Base-by-base conservation (phyloP, 2,797 vertebrate genomes). In the Rhinoraja longicauda region DNA sequence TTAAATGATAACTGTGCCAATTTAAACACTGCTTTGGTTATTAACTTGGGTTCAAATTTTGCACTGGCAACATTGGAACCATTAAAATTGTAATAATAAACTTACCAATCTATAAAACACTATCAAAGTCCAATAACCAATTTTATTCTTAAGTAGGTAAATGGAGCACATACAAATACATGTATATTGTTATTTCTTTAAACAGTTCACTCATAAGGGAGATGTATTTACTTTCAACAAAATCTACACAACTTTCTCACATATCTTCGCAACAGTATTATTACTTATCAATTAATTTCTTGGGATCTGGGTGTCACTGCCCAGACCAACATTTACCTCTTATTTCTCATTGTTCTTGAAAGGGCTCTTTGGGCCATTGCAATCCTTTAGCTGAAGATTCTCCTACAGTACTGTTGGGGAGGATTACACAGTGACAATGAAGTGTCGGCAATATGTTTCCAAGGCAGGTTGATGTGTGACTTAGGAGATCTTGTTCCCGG, bases 21-120 rank as follows among this genome's bases (percentile, higher is more conserved):
- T 95, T 94, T 95, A 96, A 96, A 96, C 96, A 96, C 96, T 97
- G 97, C 96, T 97, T 97, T 97, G 96, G 97, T 97, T 97, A 97
- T 96, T 95, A 96, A 96, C 96, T 97, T 96, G 95, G 94, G 96
- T 96, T 97, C 96, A 95, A 97, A 96, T 96, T 96, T 97, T 96
- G 95, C 95, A 95, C 96, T 95, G 95, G 96, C 4, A 73, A 73
- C 96, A 96, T 96, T 93, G 93, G 96, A 96, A 96, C 94, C 94
- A 9, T 94, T 94, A 95, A 94, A 94, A 95, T 95, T 95, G 94
- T 95, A 95, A 95, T 94, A 94, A 94, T 96, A 94, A 94, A 94
- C 95, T 9, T 17, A 88, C 15, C 62, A 67, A 88, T 12, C 39
- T 29, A 73, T 91, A 73, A 53, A 91, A 73, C 39, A 92, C 4